These are phyloP conservation scores for Oxygymnocypris stewartii DNA, from an alignment of 2,113 vertebrate genomes.

Conservation along the genomic window DNA sequence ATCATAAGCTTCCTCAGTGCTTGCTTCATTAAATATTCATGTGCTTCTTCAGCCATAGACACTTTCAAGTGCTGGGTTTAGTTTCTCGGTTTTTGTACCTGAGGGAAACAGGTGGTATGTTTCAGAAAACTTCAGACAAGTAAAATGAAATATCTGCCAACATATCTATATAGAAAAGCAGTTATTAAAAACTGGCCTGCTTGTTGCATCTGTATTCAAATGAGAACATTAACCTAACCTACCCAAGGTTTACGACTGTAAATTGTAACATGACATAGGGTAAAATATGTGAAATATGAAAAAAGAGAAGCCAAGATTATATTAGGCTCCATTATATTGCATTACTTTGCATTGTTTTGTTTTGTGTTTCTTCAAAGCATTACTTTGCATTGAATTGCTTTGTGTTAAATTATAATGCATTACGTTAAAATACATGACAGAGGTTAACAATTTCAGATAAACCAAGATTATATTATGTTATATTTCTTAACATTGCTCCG, in stretches of 20 bases:
- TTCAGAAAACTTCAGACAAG: neutral
- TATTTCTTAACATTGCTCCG: neutral
- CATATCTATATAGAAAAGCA: neutral
- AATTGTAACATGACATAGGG: neutral
- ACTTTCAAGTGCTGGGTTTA: neutral
- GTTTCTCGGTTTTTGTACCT: neutral
- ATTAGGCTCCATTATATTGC: neutral
- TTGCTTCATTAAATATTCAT: constrained; percentile 12
- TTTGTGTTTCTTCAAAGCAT: too few relatives aligned
- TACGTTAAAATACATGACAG: neutral
- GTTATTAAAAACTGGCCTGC: neutral
- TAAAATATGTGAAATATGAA: too few relatives aligned
- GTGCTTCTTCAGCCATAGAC: neutral
- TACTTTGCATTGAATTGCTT: neutral
- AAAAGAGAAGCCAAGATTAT: neutral
- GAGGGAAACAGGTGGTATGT: constrained; percentile 1
- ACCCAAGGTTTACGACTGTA: neutral
- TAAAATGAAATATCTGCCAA: neutral
- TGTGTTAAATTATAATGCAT: neutral
- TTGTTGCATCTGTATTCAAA: neutral
- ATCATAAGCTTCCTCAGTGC: neutral
- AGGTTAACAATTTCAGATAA: neutral
- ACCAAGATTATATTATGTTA: neutral
- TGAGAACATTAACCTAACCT: neutral
- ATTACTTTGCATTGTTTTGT: neutral